phyloP scores from a whole-genome alignment of 2,888 invertebrate genomes.

The Trisateles emortualis region DNA sequence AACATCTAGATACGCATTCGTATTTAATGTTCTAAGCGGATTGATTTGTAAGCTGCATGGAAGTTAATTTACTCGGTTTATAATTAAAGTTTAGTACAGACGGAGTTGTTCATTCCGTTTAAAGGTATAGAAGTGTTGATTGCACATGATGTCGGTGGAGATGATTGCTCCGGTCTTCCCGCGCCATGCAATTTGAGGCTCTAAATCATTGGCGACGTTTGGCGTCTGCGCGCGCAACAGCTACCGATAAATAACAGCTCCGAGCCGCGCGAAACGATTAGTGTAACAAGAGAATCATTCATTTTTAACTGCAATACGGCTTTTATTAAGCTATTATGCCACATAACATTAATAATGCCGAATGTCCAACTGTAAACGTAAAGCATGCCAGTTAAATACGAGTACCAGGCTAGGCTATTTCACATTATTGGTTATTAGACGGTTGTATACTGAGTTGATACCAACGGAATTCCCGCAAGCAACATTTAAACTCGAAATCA shows the following conservation, averaged over 20 bases:
- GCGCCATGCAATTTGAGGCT: slow-evolving; percentile 81
- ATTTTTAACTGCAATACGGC: slow-evolving; percentile 59
- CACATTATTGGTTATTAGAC: slow-evolving; percentile 1
- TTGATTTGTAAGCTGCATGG: slow-evolving; percentile 25
- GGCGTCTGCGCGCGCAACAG: slow-evolving; percentile 59
- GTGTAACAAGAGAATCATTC: slow-evolving; percentile 76
- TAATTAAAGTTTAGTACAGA: slow-evolving; percentile 2
- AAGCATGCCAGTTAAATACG: slow-evolving; percentile 2
- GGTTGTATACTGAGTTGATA: not conserved
- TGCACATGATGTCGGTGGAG: slow-evolving; percentile 64
- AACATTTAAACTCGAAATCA: not conserved
- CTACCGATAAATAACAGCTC: slow-evolving; percentile 83
- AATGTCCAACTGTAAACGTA: slow-evolving; percentile 20
- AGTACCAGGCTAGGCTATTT: not conserved
- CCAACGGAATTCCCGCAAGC: not conserved
- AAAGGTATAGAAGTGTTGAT: slow-evolving; percentile 55
- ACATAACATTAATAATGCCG: slow-evolving; percentile 44
- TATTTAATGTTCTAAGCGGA: slow-evolving; percentile 24
- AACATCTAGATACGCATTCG: slow-evolving; percentile 31
- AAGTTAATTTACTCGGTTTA: not conserved
- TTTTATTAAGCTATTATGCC: slow-evolving; percentile 65
- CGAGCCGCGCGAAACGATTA: slow-evolving; percentile 69
- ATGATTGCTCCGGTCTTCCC: slow-evolving; percentile 65
- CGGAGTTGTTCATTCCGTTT: slow-evolving; percentile 3
- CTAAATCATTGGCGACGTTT: slow-evolving; percentile 76